A percentile compares a stretch with the other conserved stretches of the same genome.
Conservation (phyloP, 2,797 vertebrate species). For the Nannoperca australis region DNA sequence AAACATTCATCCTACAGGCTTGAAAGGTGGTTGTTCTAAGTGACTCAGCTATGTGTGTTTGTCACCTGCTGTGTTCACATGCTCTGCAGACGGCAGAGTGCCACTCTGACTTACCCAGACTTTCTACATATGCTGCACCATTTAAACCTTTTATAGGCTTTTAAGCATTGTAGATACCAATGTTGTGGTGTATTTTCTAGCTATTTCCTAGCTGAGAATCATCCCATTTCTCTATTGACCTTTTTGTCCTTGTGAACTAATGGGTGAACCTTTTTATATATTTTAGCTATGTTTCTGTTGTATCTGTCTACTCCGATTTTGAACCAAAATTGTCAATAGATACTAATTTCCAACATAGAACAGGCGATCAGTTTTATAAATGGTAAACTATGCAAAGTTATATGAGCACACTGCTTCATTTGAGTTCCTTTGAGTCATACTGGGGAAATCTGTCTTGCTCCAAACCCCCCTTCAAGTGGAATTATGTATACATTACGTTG, state of each 20-base stretch:
- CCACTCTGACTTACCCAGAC: neutral
- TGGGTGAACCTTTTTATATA: neutral
- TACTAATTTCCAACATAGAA: neutral
- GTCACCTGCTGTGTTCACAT: slow-evolving; percentile 19
- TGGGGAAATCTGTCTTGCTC: neutral
- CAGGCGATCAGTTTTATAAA: neutral
- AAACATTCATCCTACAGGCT: neutral
- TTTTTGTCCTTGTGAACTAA: neutral
- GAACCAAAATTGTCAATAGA: no score
- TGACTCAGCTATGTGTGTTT: slow-evolving; percentile 8
- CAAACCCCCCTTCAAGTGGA: neutral
- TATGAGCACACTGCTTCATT: neutral
- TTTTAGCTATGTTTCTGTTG: neutral
- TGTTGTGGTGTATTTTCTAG: neutral
- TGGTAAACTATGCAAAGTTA: neutral
- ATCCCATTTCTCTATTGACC: neutral
- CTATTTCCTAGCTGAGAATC: neutral
- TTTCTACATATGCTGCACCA: neutral
- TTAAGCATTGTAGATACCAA: neutral
- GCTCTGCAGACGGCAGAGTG: slow-evolving; percentile 1
- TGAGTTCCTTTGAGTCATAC: neutral
- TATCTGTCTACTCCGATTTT: neutral
- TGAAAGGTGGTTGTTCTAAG: slow-evolving; percentile 17
- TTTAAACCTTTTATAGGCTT: slow-evolving; percentile 14
- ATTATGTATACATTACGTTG: no score